Conservation (phyloP, 2,888 invertebrate genomes). For the Erynnis tages region DNA sequence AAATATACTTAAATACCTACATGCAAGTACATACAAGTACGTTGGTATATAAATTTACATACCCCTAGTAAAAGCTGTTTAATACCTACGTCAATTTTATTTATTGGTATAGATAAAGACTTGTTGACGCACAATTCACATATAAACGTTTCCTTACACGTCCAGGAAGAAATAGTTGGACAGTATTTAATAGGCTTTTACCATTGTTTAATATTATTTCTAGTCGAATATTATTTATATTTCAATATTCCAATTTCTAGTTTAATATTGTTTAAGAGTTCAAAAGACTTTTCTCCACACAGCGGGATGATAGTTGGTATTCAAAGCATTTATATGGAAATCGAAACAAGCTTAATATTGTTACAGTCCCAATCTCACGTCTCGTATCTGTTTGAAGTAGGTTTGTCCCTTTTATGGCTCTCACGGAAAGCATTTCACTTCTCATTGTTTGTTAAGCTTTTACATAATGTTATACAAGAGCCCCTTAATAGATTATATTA, state of each 20-base stretch:
- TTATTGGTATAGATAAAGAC: neutral
- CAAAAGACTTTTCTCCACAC: neutral
- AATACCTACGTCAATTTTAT: too few relatives aligned
- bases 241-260: too few relatives aligned
- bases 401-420: slow-evolving; percentile 51
- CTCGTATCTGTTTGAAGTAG: slow-evolving; percentile 45
- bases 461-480: too few relatives aligned
- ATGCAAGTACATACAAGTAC: too few relatives aligned
- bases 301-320: slow-evolving; percentile 8
- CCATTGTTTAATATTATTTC: slow-evolving; percentile 5
- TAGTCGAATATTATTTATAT: too few relatives aligned
- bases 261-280: too few relatives aligned
- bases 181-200: slow-evolving; percentile 10
- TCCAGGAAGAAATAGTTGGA: neutral
- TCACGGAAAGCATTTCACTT: slow-evolving; percentile 54
- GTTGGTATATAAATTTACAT: too few relatives aligned
- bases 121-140: slow-evolving; percentile 9
- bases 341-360: slow-evolving; percentile 28
- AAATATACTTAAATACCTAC: too few relatives aligned
- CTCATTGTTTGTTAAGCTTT: slow-evolving; percentile 10
- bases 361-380: slow-evolving; percentile 43
- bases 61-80: too few relatives aligned
- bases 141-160: slow-evolving; percentile 13
- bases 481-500: too few relatives aligned
- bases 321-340: slow-evolving; percentile 14